A percentile compares a stretch with the other conserved stretches of the same genome.
These are phyloP conservation scores for Omphaloscelis lunosa DNA, from an alignment of 2,888 invertebrate species.

Conservation along the genomic window DNA sequence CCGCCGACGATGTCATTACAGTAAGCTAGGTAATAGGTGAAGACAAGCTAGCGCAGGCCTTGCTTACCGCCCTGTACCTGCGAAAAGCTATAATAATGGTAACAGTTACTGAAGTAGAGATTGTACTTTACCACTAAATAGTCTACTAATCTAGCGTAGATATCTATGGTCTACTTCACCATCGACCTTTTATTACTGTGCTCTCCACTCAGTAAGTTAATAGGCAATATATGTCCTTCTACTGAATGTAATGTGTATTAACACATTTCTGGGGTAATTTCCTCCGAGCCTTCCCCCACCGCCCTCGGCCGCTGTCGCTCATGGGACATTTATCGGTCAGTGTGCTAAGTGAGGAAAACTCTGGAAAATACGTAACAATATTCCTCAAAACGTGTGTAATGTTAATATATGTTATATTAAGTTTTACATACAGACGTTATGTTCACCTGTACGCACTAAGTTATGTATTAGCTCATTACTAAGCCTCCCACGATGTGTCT, in stretches of 20 bases:
- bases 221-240: background rate
- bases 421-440: no score
- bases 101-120: background rate
- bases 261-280: constrained; percentile 4
- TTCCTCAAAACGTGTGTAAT: no score
- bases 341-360: background rate
- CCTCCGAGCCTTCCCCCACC: background rate
- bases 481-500: constrained; percentile 17
- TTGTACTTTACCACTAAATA: background rate
- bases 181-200: background rate
- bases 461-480: constrained; percentile 27
- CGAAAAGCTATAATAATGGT: background rate
- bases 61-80: background rate
- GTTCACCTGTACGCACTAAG: background rate
- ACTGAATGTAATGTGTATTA: constrained; percentile 10
- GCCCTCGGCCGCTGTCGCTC: background rate
- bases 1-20: background rate
- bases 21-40: constrained; percentile 4
- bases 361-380: no score
- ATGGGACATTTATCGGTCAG: background rate
- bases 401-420: no score
- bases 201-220: background rate
- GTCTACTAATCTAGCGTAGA: no score
- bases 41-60: background rate
- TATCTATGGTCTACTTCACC: background rate